A percentile compares a stretch with the other conserved stretches of the same genome.
Evolutionary conservation across 2,797 vertebrate species (phyloP).

Genomic region (Dendrocincla tyrannina): DNA sequence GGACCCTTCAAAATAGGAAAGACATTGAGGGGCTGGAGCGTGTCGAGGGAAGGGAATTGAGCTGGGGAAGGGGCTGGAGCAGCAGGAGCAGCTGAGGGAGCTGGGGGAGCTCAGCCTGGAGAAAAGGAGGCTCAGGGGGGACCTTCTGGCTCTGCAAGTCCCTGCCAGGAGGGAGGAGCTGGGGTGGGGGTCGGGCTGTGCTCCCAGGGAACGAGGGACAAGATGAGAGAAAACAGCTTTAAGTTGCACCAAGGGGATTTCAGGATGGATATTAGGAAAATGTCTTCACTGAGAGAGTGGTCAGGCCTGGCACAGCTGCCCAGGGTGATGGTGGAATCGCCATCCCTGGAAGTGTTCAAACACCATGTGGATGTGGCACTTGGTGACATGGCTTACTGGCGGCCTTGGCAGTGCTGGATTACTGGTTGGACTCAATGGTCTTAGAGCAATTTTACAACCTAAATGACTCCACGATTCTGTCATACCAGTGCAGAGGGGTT

Average conservation of each 20-base stretch:
- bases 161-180: background rate
- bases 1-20: background rate
- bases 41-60: rapidly evolving
- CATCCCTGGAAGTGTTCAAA: background rate
- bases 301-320: background rate
- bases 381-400: background rate
- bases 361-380: background rate
- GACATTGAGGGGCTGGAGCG: rapidly evolving
- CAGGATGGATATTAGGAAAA: background rate
- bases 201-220: background rate
- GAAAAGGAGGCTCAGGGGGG: background rate
- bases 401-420: background rate
- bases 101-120: background rate
- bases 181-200: rapidly evolving
- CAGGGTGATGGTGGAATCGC: too few relatives aligned
- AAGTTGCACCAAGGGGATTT: background rate
- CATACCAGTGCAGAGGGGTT: rapidly evolving
- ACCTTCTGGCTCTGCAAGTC: background rate
- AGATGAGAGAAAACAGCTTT: rapidly evolving
- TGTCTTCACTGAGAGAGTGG: background rate
- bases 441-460: background rate
- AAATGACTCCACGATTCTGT: background rate
- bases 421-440: background rate
- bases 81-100: background rate
- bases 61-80: background rate